A percentile compares a stretch with the other conserved stretches of the same genome.
These are phyloP conservation scores for Psylliodes chrysocephalus DNA, from an alignment of 2,888 invertebrate species.

Conservation along the genomic window DNA sequence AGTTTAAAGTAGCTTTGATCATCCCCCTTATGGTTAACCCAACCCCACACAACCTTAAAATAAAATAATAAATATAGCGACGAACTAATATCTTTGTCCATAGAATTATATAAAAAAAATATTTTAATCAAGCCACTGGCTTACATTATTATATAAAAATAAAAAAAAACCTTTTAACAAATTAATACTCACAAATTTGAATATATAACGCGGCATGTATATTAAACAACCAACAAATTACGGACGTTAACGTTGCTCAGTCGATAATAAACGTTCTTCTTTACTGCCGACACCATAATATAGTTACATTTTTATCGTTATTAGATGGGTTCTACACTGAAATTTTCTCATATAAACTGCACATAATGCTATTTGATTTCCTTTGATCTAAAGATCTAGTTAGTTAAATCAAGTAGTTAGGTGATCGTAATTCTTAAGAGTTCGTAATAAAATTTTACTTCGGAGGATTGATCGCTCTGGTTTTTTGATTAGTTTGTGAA, in stretches of 20 bases:
- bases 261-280: slow-evolving; percentile 54
- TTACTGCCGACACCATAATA: slow-evolving; percentile 56
- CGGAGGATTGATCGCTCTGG: background rate
- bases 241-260: slow-evolving; percentile 51
- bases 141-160: background rate
- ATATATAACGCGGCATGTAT: slow-evolving; percentile 56
- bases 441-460: background rate
- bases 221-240: slow-evolving; percentile 56
- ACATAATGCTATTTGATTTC: slow-evolving; percentile 7
- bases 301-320: slow-evolving; percentile 53
- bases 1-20: too few relatives aligned
- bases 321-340: slow-evolving; percentile 41
- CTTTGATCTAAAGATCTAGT: slow-evolving; percentile 20
- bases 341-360: slow-evolving; percentile 19
- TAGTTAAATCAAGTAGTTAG: background rate
- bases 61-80: too few relatives aligned
- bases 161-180: slow-evolving; percentile 52
- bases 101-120: too few relatives aligned
- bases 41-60: too few relatives aligned
- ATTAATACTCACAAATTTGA: slow-evolving; percentile 53
- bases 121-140: too few relatives aligned
- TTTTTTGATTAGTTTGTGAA: too few relatives aligned
- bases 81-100: too few relatives aligned
- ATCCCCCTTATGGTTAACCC: too few relatives aligned
- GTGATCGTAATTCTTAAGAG: background rate